These are phyloP conservation scores for Menidia menidia DNA, from an alignment of 2,797 vertebrate genomes.

Conservation along the genomic window DNA sequence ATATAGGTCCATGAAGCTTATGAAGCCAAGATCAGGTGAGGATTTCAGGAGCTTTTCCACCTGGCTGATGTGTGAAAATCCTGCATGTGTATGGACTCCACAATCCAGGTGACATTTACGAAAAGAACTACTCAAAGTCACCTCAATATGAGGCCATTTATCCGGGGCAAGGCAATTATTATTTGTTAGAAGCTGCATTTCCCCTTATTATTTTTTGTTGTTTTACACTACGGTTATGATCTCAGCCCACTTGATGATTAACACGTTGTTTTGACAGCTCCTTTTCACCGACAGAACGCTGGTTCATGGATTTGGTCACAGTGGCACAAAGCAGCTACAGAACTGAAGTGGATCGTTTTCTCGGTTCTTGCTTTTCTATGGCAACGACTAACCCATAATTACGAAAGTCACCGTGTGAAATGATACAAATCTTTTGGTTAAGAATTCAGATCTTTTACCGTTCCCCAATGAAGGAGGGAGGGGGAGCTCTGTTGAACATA, in stretches of 20 bases:
- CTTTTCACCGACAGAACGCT: slow-evolving; percentile 15
- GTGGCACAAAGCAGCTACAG: slow-evolving; percentile 30
- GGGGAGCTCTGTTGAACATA: neutral
- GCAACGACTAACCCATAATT: slow-evolving; percentile 17
- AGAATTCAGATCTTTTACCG: slow-evolving; percentile 29
- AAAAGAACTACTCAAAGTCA: slow-evolving; percentile 41
- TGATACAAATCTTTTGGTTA: slow-evolving; percentile 22
- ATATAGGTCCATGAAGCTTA: slow-evolving; percentile 43
- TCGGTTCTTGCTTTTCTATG: slow-evolving; percentile 11
- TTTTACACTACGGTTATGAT: slow-evolving; percentile 2
- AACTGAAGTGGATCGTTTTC: slow-evolving; percentile 37
- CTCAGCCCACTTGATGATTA: slow-evolving; percentile 5
- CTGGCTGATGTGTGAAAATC: slow-evolving; percentile 44
- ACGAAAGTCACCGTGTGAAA: slow-evolving; percentile 4
- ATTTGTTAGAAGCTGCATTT: slow-evolving; percentile 11
- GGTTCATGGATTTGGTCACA: slow-evolving; percentile 32
- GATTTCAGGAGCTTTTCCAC: slow-evolving; percentile 68
- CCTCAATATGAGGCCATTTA: slow-evolving; percentile 57
- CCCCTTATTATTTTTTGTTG: neutral
- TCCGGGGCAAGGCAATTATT: slow-evolving; percentile 36
- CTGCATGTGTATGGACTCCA: slow-evolving; percentile 42
- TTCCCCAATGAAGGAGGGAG: neutral
- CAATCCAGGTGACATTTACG: slow-evolving; percentile 75
- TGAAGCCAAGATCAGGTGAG: slow-evolving; percentile 64
- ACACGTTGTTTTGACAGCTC: slow-evolving; percentile 30